Evolutionary conservation across 2,888 invertebrate genomes (phyloP).

Genomic region (Acheta domesticus): DNA sequence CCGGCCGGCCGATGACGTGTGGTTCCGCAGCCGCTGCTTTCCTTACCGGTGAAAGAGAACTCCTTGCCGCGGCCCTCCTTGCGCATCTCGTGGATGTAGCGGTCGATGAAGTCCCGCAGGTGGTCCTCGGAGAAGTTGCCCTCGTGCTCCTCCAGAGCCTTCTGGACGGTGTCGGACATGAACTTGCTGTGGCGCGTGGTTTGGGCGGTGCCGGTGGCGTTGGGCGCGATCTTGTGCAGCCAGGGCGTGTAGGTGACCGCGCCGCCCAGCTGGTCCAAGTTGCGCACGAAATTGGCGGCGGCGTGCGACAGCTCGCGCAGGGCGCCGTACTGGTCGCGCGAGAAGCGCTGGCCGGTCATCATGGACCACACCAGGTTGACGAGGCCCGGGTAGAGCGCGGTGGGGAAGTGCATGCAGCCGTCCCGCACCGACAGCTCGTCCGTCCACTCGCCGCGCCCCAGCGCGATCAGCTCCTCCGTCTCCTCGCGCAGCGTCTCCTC

Average conservation of each 20-base stretch:
- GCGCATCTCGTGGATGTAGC: conserved; percentile 66
- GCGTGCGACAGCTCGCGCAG: conserved; percentile 49
- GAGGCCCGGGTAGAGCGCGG: conserved; percentile 54
- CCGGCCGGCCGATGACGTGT: too few species aligned
- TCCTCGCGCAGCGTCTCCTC: conserved; percentile 53
- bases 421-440: conserved; percentile 46
- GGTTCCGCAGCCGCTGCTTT: too few species aligned
- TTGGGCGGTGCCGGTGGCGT: conserved; percentile 56
- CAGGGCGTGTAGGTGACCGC: conserved; percentile 58
- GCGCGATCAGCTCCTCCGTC: conserved; percentile 49
- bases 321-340: conserved; percentile 53
- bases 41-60: conserved; percentile 26
- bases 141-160: conserved; percentile 56
- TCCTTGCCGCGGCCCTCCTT: conserved; percentile 53
- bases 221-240: conserved; percentile 58
- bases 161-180: conserved; percentile 54
- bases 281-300: conserved; percentile 55
- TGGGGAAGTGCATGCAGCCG: conserved; percentile 52
- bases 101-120: conserved; percentile 77
- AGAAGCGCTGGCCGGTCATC: conserved; percentile 52
- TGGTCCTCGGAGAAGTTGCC: conserved; percentile 59
- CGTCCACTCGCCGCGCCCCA: conserved; percentile 41
- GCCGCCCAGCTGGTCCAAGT: conserved; percentile 59
- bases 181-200: conserved; percentile 52
- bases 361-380: conserved; percentile 58